Evolutionary conservation across 1,140 invertebrate genomes (phyloP), one percentile per base, ranked within the genome.

Genomic region (Drosophila tristis): DNA sequence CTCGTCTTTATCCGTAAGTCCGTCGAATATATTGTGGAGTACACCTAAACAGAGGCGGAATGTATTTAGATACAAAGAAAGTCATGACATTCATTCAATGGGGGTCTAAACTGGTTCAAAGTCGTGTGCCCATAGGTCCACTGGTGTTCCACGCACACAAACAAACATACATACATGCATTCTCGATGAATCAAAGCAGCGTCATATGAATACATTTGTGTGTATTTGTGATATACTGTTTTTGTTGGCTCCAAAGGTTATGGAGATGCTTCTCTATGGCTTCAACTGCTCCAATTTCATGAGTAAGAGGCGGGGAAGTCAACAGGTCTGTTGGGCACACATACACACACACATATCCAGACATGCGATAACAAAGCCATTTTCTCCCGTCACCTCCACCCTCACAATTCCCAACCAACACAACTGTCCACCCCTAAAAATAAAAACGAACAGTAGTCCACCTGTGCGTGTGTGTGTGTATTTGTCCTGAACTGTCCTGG

Each of bases 1-100:
- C 44, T 93, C 92, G 91, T 94, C 94, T 91, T 94, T 94, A 86
- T 95, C 95, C 23, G 93, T 91, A 39, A 94, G 89, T 2, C 93
- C 92, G 55, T 95, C 94, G 39, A 95, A 85, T 15, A 95, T 90
- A 47, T 93, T 93, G 64, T 92, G 92, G 29, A 95, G 86, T n/a
- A 94, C 93, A 61, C 93, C 95, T 95, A 70, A 39, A 35, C 8
- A 35, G 31, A 35, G 31, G 3, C 2, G 9, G 9, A 39, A 13
- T 0, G 11, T 39, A 11, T 13, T 39, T 39, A 13, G 26, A 31
- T n/a, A 2, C 13, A 15, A 25, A 20, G 50, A 20, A 51, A 49
- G n/a, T 0, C 4, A 11, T 39, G 5, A 5, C n/a, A 8, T 23
- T 3, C 59, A 25, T 23, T 44, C 45, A 66, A 39, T 4, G 35